Percentiles rank a stretch among this genome's conserved stretches.
Evolutionary conservation across 2,888 invertebrate genomes (phyloP).

Genomic region (Eudasyphora cyanicolor): DNA sequence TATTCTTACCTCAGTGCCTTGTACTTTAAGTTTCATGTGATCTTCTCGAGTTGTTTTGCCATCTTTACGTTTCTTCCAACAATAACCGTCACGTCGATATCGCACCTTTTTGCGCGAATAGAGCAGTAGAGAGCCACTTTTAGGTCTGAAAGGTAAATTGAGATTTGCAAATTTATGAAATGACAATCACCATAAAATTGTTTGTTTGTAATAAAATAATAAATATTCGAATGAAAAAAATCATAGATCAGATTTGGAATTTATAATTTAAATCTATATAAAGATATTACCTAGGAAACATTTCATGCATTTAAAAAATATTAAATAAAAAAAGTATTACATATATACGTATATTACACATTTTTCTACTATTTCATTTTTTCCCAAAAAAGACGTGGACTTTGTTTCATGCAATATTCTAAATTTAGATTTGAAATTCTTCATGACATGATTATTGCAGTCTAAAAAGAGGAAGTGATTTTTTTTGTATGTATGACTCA

Average conservation of each 20-base stretch:
- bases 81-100: constrained; percentile 97
- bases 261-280: not conserved
- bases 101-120: constrained; percentile 97
- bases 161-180: no score
- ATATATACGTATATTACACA: no score
- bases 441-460: not conserved
- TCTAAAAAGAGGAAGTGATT: constrained; percentile 1
- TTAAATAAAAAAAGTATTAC: constrained; percentile 15
- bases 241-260: not conserved
- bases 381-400: no score
- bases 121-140: constrained; percentile 97
- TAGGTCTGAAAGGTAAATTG: constrained; percentile 86
- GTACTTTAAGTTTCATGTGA: constrained; percentile 99
- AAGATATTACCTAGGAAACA: not conserved
- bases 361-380: no score
- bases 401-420: not conserved
- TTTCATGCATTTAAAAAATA: not conserved
- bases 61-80: constrained; percentile 99
- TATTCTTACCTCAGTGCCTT: constrained; percentile 94
- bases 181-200: not conserved
- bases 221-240: not conserved
- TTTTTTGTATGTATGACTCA: constrained; percentile 80
- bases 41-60: constrained; percentile 99
- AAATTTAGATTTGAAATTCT: no score
- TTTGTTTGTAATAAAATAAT: not conserved